A percentile compares a stretch with the other conserved stretches of the same genome.
Conservation (phyloP, 92 coral and sea anemone genomes). For the Virgularia gustaviana region DNA sequence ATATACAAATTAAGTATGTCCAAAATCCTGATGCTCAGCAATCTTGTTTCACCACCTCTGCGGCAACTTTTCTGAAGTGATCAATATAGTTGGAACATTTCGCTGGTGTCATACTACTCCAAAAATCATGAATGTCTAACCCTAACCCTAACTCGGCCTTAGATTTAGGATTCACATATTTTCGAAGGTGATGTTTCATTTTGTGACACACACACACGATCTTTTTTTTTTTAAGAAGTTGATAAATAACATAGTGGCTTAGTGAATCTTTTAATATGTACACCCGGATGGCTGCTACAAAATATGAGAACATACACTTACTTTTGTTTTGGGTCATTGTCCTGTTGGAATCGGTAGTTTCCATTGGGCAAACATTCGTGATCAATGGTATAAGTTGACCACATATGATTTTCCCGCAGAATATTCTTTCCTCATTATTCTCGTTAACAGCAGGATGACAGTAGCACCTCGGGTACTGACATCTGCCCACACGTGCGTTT, state of each 20-base stretch:
- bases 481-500: conserved; percentile 29
- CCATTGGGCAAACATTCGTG: conserved; percentile 11
- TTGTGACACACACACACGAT: conserved; percentile 29
- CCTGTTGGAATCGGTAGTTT: conserved; percentile 12
- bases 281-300: background rate
- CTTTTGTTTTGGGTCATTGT: conserved; percentile 17
- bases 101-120: conserved; percentile 39
- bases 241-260: background rate
- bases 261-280: background rate
- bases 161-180: conserved; percentile 36
- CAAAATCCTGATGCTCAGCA: conserved; percentile 45
- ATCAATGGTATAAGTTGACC: conserved; percentile 28
- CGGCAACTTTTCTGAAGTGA: conserved; percentile 48
- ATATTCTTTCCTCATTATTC: conserved; percentile 27
- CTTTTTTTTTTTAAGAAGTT: conserved; percentile 8
- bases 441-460: conserved; percentile 6
- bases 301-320: background rate
- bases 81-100: conserved; percentile 44
- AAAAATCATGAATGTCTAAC: conserved; percentile 25
- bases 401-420: conserved; percentile 19
- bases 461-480: conserved; percentile 22
- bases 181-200: conserved; percentile 38
- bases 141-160: conserved; percentile 35
- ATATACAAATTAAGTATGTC: too few species aligned
- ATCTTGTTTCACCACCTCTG: conserved; percentile 32